Evolutionary conservation across 2,888 invertebrate genomes (phyloP).

Genomic region (Hirudinaria manillensis): DNA sequence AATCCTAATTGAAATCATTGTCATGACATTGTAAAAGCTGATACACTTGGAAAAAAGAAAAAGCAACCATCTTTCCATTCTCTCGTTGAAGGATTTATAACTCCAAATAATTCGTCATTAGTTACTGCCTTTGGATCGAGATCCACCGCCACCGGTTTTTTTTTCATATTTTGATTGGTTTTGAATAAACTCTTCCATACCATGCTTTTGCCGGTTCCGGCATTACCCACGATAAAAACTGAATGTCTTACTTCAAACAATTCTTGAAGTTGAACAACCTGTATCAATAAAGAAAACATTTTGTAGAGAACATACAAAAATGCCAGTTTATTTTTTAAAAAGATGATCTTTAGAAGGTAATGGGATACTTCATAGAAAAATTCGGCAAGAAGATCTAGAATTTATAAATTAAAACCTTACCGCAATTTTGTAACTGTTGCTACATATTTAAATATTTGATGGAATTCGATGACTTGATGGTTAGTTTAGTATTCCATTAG

Average conservation of each 20-base stretch:
- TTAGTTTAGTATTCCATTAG: too few species aligned
- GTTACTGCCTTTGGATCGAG: constrained; percentile 94
- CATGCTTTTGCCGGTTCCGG: constrained; percentile 90
- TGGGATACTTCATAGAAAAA: too few species aligned
- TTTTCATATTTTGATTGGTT: constrained; percentile 78
- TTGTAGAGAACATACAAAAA: too few species aligned
- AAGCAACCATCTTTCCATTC: constrained; percentile 85
- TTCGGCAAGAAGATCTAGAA: too few species aligned
- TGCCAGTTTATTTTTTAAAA: too few species aligned
- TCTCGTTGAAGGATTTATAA: constrained; percentile 88
- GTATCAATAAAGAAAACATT: constrained; percentile 35
- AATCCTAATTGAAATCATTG: constrained; percentile 61
- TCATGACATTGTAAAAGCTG: background rate
- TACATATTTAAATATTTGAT: too few species aligned
- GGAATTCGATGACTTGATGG: too few species aligned
- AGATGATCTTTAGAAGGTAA: too few species aligned
- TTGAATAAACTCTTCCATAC: constrained; percentile 85
- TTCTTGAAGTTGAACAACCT: constrained; percentile 90
- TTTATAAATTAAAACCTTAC: too few species aligned
- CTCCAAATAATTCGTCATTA: constrained; percentile 91
- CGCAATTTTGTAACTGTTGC: too few species aligned
- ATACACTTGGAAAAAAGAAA: background rate
- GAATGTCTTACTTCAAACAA: constrained; percentile 90
- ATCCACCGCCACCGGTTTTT: constrained; percentile 83
- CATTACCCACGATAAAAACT: constrained; percentile 72